These are phyloP conservation scores for Brevimyrus niger DNA, from an alignment of 2,113 vertebrate species.

Conservation along the genomic window DNA sequence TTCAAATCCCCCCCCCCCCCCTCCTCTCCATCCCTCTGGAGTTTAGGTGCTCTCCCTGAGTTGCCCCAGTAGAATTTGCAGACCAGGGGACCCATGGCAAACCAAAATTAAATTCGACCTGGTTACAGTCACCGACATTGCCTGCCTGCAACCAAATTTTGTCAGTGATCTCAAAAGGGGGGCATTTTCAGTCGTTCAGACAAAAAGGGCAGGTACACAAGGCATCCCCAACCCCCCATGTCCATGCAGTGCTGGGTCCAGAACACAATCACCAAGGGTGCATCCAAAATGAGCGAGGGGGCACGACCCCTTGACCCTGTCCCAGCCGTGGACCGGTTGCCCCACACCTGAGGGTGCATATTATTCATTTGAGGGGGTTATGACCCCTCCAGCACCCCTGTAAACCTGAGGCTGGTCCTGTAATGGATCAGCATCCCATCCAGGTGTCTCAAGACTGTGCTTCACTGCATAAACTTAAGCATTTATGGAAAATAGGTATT, in stretches of 20 bases:
- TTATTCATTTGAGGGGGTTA: neutral
- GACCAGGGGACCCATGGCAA: neutral
- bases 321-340: neutral
- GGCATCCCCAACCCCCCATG: neutral
- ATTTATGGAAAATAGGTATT: neutral
- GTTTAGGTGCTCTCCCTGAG: neutral
- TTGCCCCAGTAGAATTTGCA: neutral
- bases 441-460: neutral
- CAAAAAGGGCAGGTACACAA: neutral
- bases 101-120: neutral
- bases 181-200: neutral
- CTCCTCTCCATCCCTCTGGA: neutral
- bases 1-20: neutral
- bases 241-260: neutral
- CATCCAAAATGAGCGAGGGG: neutral
- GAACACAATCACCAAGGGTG: neutral
- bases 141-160: neutral
- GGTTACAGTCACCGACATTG: neutral
- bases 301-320: neutral
- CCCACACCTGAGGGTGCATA: neutral
- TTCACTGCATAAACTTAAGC: neutral
- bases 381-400: neutral
- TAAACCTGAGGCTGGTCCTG: neutral
- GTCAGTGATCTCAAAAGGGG: neutral
- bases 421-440: neutral